Evolutionary conservation across 2,888 invertebrate genomes (phyloP).

Genomic region (Tupiocoris notatus): DNA sequence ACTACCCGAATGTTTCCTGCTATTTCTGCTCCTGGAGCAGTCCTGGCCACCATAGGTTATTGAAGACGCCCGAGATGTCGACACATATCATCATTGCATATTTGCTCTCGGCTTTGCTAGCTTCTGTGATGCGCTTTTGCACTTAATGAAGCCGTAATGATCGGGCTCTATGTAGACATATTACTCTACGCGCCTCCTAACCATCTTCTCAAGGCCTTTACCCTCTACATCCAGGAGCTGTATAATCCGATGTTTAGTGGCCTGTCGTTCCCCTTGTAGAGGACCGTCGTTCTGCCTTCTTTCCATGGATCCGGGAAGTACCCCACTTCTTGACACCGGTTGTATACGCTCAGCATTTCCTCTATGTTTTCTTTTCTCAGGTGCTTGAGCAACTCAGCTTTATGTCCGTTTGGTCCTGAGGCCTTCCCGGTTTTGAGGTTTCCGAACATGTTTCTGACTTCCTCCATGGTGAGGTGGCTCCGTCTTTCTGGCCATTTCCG

Average conservation of each 20-base stretch:
- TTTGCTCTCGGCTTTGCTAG: too few relatives aligned
- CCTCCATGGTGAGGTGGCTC: background rate
- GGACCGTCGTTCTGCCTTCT: background rate
- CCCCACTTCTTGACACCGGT: background rate
- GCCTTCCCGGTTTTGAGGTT: background rate
- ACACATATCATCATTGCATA: too few relatives aligned
- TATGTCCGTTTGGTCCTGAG: background rate
- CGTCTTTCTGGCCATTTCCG: background rate
- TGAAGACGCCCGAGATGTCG: too few relatives aligned
- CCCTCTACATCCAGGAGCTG: background rate
- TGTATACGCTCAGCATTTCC: background rate
- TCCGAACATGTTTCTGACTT: too few relatives aligned
- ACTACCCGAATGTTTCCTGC: too few relatives aligned
- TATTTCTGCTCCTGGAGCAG: too few relatives aligned
- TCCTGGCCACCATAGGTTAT: too few relatives aligned
- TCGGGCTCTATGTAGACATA: too few relatives aligned
- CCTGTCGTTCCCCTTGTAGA: background rate
- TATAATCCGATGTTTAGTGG: background rate
- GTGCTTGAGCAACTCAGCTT: background rate
- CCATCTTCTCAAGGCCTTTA: too few relatives aligned
- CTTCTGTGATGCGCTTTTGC: too few relatives aligned
- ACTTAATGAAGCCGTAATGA: too few relatives aligned
- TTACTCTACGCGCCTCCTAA: too few relatives aligned
- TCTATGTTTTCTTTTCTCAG: background rate
- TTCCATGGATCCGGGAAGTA: background rate